A percentile compares a stretch with the other conserved stretches of the same genome.
phyloP scores from a whole-genome alignment of 1,140 invertebrate genomes.

The Brachionus sp. region DNA sequence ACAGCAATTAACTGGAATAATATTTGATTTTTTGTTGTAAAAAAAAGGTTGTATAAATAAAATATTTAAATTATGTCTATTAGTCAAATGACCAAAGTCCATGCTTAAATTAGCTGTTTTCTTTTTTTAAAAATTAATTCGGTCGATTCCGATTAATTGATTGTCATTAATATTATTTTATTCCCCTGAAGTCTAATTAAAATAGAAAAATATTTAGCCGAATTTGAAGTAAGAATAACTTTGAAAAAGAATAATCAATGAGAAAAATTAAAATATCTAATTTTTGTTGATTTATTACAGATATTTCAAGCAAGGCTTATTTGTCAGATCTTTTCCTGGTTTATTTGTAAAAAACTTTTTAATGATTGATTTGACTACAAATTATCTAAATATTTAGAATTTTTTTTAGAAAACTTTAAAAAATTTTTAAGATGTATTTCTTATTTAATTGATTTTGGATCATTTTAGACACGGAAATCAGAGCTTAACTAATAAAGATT shows the following conservation, averaged over 20 bases:
- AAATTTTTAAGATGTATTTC: too few relatives aligned
- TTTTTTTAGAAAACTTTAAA: not conserved
- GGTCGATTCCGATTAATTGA: constrained; percentile 11
- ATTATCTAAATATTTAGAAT: not conserved
- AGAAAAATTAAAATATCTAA: too few relatives aligned
- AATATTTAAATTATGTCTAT: not conserved
- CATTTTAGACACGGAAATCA: too few relatives aligned
- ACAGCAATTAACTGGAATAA: not conserved
- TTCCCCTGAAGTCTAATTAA: not conserved
- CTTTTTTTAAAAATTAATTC: not conserved
- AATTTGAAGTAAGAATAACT: too few relatives aligned
- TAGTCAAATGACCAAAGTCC: too few relatives aligned
- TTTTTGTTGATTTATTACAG: too few relatives aligned
- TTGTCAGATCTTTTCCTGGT: too few relatives aligned
- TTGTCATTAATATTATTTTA: constrained; percentile 1
- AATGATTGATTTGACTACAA: not conserved
- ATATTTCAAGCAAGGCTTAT: too few relatives aligned
- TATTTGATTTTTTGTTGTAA: not conserved
- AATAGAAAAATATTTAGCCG: not conserved
- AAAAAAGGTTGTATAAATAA: constrained; percentile 5
- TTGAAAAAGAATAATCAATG: too few relatives aligned
- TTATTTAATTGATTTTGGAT: too few relatives aligned
- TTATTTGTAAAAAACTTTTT: not conserved
- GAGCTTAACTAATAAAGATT: too few relatives aligned
- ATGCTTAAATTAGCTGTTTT: too few relatives aligned